A percentile compares a stretch with the other conserved stretches of the same genome.
These are phyloP conservation scores for Electrona antarctica DNA, from an alignment of 2,113 vertebrate species.

Conservation along the genomic window DNA sequence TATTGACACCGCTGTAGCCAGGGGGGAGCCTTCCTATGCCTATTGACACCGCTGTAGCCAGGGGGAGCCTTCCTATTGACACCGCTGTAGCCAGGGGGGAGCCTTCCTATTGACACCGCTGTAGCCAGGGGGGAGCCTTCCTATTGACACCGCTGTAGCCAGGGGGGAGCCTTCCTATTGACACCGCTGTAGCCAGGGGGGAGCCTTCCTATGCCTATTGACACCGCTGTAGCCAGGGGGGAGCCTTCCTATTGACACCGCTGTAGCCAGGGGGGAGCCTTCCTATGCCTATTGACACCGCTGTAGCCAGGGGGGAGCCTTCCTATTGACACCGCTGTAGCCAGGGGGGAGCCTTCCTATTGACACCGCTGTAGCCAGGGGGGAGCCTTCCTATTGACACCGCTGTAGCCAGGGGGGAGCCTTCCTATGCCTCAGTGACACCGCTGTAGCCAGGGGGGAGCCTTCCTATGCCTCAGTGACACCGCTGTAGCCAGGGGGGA, in stretches of 20 bases:
- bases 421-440: too few species aligned
- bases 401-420: conserved; percentile 39
- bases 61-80: too few species aligned
- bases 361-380: conserved; percentile 37
- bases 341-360: too few species aligned
- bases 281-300: conserved; percentile 39
- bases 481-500: conserved; percentile 39
- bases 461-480: too few species aligned
- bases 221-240: conserved; percentile 41
- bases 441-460: conserved; percentile 39
- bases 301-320: conserved; percentile 44
- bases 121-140: too few species aligned
- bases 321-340: conserved; percentile 43
- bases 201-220: too few species aligned
- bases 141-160: conserved; percentile 43
- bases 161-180: too few species aligned
- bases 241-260: conserved; percentile 39
- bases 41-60: conserved; percentile 41
- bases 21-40: too few species aligned
- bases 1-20: conserved; percentile 41
- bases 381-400: conserved; percentile 44
- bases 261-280: conserved; percentile 44
- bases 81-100: conserved; percentile 39
- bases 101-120: conserved; percentile 42
- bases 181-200: conserved; percentile 41